These are phyloP conservation scores for Isotomurus palustris DNA, from an alignment of 2,888 invertebrate genomes.

Conservation along the genomic window DNA sequence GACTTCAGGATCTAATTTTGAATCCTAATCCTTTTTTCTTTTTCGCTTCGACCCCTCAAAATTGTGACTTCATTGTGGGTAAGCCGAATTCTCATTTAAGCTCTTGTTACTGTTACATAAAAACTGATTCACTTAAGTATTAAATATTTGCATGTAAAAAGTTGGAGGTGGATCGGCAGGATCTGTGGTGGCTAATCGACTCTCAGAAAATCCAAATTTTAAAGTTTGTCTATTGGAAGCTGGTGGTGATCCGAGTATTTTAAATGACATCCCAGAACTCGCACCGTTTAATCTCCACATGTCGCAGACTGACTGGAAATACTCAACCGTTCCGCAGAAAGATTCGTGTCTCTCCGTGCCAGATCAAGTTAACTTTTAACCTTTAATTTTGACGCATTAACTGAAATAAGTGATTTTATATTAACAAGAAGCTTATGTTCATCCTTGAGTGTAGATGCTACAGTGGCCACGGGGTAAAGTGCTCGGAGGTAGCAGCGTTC, in stretches of 20 bases:
- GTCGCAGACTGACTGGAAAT: not conserved
- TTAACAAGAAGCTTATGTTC: not conserved
- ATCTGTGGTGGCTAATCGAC: not conserved
- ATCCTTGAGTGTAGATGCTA: not conserved
- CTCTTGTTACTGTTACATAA: not conserved
- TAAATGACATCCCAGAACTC: conserved; percentile 3
- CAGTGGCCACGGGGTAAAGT: conserved; percentile 8
- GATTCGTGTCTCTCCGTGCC: not conserved
- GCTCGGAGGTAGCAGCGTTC: not conserved
- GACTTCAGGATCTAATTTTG: not conserved
- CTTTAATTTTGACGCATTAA: too few species aligned
- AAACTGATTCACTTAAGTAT: not conserved
- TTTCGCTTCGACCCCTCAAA: not conserved
- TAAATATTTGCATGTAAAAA: not conserved
- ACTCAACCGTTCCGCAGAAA: not conserved
- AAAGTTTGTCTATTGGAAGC: conserved; percentile 3
- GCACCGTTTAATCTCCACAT: not conserved
- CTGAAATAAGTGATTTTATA: too few species aligned
- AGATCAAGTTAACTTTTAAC: too few species aligned
- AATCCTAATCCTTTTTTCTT: not conserved
- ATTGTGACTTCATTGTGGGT: conserved; percentile 9
- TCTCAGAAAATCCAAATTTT: not conserved
- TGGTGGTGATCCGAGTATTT: conserved; percentile 2
- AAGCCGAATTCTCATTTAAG: not conserved
- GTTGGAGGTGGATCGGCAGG: conserved; percentile 8